These are phyloP conservation scores for Bufo bufo DNA, from an alignment of 2,113 vertebrate genomes.

Conservation along the genomic window DNA sequence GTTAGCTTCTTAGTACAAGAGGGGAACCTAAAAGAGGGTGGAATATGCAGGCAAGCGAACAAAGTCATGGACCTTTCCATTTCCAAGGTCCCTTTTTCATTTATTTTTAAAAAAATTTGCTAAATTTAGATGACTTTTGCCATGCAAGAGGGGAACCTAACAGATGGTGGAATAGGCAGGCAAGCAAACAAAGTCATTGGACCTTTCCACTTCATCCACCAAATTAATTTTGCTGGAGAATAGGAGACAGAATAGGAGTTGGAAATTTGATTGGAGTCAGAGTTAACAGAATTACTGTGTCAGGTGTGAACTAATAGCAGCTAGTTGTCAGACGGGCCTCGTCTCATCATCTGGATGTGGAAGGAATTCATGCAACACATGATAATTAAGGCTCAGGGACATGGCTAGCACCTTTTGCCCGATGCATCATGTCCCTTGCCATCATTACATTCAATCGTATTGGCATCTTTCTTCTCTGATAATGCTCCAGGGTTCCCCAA, in stretches of 20 bases:
- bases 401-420: not conserved
- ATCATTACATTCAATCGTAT: too few relatives aligned
- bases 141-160: too few relatives aligned
- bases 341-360: not conserved
- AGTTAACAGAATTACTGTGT: not conserved
- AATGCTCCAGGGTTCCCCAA: too few relatives aligned
- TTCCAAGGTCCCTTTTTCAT: not conserved
- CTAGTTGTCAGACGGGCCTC: not conserved
- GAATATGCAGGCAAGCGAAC: not conserved
- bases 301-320: not conserved
- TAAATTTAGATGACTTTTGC: not conserved
- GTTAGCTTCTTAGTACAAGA: not conserved
- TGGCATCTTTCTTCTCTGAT: too few relatives aligned
- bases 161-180: too few relatives aligned
- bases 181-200: too few relatives aligned
- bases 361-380: not conserved
- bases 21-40: not conserved
- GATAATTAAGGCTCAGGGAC: too few relatives aligned
- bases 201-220: not conserved
- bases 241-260: constrained; percentile 5
- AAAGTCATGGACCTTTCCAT: not conserved
- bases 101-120: not conserved
- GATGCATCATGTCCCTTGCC: not conserved
- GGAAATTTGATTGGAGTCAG: not conserved
- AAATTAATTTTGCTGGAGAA: constrained; percentile 22